Conservation (phyloP, 1,140 invertebrate species). For the Drosophila rhopaloa region DNA sequence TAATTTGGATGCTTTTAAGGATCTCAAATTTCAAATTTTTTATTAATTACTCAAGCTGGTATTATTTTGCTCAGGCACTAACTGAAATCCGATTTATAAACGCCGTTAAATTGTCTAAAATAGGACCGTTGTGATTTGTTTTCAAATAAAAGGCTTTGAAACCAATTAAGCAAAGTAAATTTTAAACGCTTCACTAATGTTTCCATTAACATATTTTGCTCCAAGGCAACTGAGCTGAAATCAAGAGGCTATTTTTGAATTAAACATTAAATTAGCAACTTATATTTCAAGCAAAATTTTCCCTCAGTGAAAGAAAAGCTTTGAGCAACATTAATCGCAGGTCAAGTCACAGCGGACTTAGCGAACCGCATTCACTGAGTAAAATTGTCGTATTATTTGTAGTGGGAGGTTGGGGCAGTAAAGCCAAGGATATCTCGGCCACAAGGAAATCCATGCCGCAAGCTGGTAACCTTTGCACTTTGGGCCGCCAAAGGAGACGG, state of each 20-base stretch:
- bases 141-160: too few relatives aligned
- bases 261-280: background rate
- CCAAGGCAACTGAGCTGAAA: background rate
- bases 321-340: slow-evolving; percentile 40
- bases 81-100: too few relatives aligned
- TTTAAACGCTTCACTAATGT: background rate
- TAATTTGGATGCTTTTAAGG: too few relatives aligned
- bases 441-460: slow-evolving; percentile 31
- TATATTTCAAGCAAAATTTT: background rate
- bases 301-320: background rate
- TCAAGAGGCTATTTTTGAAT: too few relatives aligned
- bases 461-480: slow-evolving; percentile 51
- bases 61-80: too few relatives aligned
- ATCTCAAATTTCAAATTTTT: too few relatives aligned
- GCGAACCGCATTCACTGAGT: slow-evolving; percentile 28
- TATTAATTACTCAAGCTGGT: too few relatives aligned
- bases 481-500: background rate
- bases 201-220: background rate
- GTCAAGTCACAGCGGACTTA: slow-evolving; percentile 38
- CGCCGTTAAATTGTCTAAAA: background rate
- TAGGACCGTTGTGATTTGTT: background rate
- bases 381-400: slow-evolving; percentile 42
- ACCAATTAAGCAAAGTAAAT: background rate
- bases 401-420: background rate
- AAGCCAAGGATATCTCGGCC: slow-evolving; percentile 12